Evolutionary conservation across 2,888 invertebrate species (phyloP), one percentile per base, ranked within the genome.

Genomic region (Ichneumoninae sp.): DNA sequence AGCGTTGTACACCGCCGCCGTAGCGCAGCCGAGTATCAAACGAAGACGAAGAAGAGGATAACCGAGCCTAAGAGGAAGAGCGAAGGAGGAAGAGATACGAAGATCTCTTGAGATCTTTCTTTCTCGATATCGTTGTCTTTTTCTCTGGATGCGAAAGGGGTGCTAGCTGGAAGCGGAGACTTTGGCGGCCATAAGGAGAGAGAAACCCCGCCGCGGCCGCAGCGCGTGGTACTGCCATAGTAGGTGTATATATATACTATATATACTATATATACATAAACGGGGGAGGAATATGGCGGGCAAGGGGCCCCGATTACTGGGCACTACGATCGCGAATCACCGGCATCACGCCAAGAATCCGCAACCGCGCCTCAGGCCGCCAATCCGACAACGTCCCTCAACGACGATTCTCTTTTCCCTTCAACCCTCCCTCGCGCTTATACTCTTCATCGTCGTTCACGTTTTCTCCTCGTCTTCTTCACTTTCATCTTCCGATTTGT

Each of bases 301-400:
- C 89, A 87, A 87, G 86, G 86, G 89, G 89, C 83, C 89, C 89
- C 91, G 93, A 93, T 93, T 93, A 93, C 93, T 93, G 93, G 93
- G 93, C 91, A 93, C 89, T 88, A 88, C 87, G 91, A 92, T 91
- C 93, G 91, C 93, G 93, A 93, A 93, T 93, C 93, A 93, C 92
- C 92, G 93, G 92, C 93, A 93, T 93, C 93, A 92, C 92, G 92
- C 91, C 92, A 91, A 89, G 91, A 91, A 93, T 93, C 92, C 92
- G 91, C 91, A 92, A 92, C 91, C 91, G 90, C 88, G 93, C 93
- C 93, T 86, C 89, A 93, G 93, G 93, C 93, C 92, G 89, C 93
- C 93, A 93, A 93, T 93, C 93, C 92, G 91, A 92, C 93, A 91
- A 90, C 90, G 92, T 88, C 88, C 88, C 76, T 76, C 84, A 83